Evolutionary conservation across 1,140 invertebrate species (phyloP), one percentile per base, ranked within the genome.

Genomic region (Eubasilissa regina): DNA sequence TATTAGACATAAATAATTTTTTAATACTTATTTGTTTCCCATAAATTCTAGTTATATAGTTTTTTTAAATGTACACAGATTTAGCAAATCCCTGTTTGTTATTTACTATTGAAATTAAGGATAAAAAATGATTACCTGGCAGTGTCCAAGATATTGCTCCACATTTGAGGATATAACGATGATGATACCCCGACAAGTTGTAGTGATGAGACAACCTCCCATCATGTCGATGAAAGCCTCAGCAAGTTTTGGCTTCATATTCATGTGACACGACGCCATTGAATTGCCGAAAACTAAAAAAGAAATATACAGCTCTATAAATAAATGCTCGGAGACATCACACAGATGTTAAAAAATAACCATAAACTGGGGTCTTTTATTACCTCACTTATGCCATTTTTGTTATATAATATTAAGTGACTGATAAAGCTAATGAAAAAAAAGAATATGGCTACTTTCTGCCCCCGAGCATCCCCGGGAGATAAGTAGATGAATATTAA

Each of bases 81-180:
- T 35, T n/a, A n/a, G n/a, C n/a, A n/a, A n/a, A n/a, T n/a, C n/a
- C n/a, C n/a, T n/a, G n/a, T n/a, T n/a, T n/a, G n/a, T n/a, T n/a
- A n/a, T 35, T 35, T 35, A 35, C 25, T n/a, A 35, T 35, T 3
- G 6, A 35, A 35, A 35, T 35, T 35, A 35, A 35, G 25, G 25
- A 1, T 9, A 13, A 64, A 56, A 56, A n/a, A n/a, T 73, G 4
- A 86, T 90, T 90, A 97, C 95, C 92, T 97, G 95, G 70, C 93
- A 92, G 86, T 97, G 95, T 56, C 96, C 95, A 62, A 98, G 89
- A 78, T 95, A 92, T 81, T 94, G 92, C 82, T 96, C 94, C 4
- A 98, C 92, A 79, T 94, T 95, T 58, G 93, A 91, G 17, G 97
- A 96, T 8, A 97, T 92, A 83, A 97, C 95, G n/a, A 98, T 91